Conservation (phyloP, 2,113 vertebrate genomes). For the Peromyscus leucopus region DNA sequence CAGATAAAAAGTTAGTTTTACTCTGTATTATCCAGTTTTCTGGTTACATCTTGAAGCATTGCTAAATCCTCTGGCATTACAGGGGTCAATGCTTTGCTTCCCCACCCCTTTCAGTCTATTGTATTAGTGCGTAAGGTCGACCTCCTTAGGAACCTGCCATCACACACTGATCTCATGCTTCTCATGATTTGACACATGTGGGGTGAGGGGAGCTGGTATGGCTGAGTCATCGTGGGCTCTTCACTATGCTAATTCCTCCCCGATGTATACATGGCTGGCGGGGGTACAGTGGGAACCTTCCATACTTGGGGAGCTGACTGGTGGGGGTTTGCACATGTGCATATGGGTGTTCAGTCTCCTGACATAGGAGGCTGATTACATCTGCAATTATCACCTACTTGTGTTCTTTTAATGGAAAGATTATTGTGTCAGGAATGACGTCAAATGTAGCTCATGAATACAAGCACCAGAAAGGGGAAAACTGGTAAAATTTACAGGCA, state of each 20-base stretch:
- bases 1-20: conserved; percentile 47
- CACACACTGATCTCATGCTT: background rate
- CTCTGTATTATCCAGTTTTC: background rate
- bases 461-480: conserved; percentile 2
- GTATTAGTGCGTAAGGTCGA: background rate
- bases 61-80: background rate
- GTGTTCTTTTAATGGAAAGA: conserved; percentile 62
- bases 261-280: background rate
- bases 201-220: background rate
- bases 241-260: background rate
- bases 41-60: background rate
- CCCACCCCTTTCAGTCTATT: background rate
- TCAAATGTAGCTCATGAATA: conserved; percentile 47
- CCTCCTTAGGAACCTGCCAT: background rate
- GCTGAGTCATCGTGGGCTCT: background rate
- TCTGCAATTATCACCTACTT: conserved; percentile 36
- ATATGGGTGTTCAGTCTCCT: background rate
- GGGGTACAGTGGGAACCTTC: background rate
- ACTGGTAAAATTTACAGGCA: conserved; percentile 2
- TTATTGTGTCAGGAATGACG: conserved; percentile 47
- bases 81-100: background rate
- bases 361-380: background rate
- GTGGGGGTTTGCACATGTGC: background rate
- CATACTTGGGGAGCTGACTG: background rate
- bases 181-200: background rate